Evolutionary conservation across 2,888 invertebrate genomes (phyloP), one percentile per base, ranked within the genome.

Genomic region (Sminthurides aquaticus): DNA sequence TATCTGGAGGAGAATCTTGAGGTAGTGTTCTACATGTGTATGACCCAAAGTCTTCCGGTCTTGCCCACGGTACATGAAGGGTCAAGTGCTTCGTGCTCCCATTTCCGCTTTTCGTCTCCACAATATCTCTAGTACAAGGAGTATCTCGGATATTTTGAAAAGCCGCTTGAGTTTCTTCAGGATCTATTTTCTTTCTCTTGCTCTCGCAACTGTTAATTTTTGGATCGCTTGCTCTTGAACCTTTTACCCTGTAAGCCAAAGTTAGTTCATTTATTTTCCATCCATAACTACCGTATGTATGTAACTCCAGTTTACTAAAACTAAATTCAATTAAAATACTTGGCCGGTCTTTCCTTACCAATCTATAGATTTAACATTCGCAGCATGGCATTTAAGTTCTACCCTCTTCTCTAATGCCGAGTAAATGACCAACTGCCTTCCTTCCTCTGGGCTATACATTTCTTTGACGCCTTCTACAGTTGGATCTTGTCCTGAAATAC

Each of bases 341-440:
- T 20, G 5, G n/a, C n/a, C n/a, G n/a, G n/a, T n/a, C n/a, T n/a
- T n/a, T n/a, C n/a, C n/a, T 20, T 54, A 61, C 61, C 61, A 61
- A 2, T 28, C 55, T 52, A 61, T 61, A 3, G 34, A 34, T 22
- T 61, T 61, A 27, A 61, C 61, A 24, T 61, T 61, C 25, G 22
- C 55, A 18, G 61, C 61, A 54, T n/a, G 27, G 54, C 61, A 61
- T 22, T 54, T 61, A 29, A 61, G 54, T 29, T 55, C 34, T 22
- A 25, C 8, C 34, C 24, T 60, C 8, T 26, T 61, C 55, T 54
- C 55, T 29, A 24, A 34, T 22, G 20, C 27, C 8, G 55, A 26
- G 24, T 54, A 55, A 15, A 22, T 28, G 34, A 61, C 61, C 55
- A 54, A 61, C n/a, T 55, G 34, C 11, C 43, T 34, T 18, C 48